Percentiles rank a stretch among this genome's conserved stretches.
Evolutionary conservation across 2,888 invertebrate genomes (phyloP).

Genomic region (Bruchidius siliquastri): DNA sequence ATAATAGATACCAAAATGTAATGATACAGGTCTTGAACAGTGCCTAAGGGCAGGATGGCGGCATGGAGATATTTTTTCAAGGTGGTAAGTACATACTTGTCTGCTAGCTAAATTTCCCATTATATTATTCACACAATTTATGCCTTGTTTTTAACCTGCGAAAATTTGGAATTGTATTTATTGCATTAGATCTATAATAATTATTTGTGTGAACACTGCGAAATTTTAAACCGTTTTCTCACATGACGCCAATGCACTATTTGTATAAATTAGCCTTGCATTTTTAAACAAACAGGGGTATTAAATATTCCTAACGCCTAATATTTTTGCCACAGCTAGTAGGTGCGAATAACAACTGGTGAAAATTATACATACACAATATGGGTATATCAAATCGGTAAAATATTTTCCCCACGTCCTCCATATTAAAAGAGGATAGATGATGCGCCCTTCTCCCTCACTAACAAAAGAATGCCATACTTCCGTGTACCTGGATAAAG

Average conservation of each 20-base stretch:
- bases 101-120: background rate
- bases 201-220: too few species aligned
- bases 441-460: background rate
- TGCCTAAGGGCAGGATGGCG: background rate
- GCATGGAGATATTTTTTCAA: background rate
- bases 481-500: background rate
- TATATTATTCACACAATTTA: too few species aligned
- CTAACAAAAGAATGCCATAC: background rate
- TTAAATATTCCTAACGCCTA: background rate
- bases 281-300: background rate
- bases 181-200: too few species aligned
- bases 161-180: too few species aligned
- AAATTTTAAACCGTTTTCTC: background rate
- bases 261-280: background rate
- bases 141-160: too few species aligned
- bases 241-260: background rate
- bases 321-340: background rate
- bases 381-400: background rate
- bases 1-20: too few species aligned
- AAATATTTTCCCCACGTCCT: background rate
- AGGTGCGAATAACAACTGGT: background rate
- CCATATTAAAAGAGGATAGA: too few species aligned
- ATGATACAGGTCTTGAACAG: too few species aligned
- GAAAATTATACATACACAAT: background rate
- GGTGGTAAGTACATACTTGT: background rate